phyloP scores from a whole-genome alignment of 2,113 vertebrate species.

The Nerophis ophidion region DNA sequence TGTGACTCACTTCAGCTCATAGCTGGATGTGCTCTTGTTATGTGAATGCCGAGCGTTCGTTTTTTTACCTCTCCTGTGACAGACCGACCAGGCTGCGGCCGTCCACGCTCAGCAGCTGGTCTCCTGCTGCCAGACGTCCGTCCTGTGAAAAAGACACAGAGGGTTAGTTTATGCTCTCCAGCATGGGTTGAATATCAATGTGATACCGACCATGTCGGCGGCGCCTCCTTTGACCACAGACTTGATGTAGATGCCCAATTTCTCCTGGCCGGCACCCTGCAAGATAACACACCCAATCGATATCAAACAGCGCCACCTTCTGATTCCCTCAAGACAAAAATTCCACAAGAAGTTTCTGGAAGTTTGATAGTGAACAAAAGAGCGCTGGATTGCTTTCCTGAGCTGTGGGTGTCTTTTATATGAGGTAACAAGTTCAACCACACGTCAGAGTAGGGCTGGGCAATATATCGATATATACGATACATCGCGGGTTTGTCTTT shows the following conservation, averaged over 20 bases:
- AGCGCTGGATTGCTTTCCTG: neutral
- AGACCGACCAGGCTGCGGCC: slow-evolving; percentile 93
- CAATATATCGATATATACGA: too few relatives aligned
- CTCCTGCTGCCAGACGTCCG: slow-evolving; percentile 90
- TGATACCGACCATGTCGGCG: slow-evolving; percentile 83
- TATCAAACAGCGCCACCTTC: neutral
- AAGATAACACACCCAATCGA: neutral
- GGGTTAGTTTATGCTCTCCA: neutral
- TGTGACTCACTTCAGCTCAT: neutral
- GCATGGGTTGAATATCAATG: neutral
- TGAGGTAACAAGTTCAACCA: slow-evolving; percentile 17
- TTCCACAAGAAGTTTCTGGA: too few relatives aligned
- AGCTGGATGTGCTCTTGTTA: neutral
- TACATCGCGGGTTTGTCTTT: too few relatives aligned
- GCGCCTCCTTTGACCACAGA: slow-evolving; percentile 97
- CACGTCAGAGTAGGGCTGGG: slow-evolving; percentile 21
- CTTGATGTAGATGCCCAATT: slow-evolving; percentile 97
- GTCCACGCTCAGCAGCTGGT: slow-evolving; percentile 93
- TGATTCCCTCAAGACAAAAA: too few relatives aligned
- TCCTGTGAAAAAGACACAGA: slow-evolving; percentile 68
- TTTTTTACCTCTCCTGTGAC: slow-evolving; percentile 91
- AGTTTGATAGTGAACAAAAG: slow-evolving; percentile 16
- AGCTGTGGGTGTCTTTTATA: slow-evolving; percentile 10
- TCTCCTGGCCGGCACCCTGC: slow-evolving; percentile 96
- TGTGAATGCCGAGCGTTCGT: neutral